Conservation (phyloP, 2,797 vertebrate genomes). For the Cyclura pinguis region DNA sequence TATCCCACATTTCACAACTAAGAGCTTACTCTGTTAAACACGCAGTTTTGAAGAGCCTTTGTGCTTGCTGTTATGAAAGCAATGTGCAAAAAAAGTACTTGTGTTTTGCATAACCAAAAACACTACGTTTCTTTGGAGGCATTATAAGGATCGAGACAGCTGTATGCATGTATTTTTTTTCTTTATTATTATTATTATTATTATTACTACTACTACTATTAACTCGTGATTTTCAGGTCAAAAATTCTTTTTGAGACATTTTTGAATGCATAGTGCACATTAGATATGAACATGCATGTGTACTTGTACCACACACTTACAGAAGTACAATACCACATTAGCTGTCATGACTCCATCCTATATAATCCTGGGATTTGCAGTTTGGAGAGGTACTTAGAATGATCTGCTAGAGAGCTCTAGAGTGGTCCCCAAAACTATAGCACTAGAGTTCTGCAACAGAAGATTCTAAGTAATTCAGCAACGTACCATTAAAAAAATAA, state of each 20-base stretch:
- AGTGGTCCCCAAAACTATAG: too few species aligned
- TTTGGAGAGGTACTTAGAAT: too few species aligned
- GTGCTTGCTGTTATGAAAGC: neutral
- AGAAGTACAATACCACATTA: too few species aligned
- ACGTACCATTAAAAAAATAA: too few species aligned
- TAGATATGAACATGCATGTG: neutral
- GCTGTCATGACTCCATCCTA: too few species aligned
- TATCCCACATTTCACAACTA: neutral
- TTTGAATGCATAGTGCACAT: neutral
- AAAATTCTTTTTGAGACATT: neutral
- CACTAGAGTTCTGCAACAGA: too few species aligned
- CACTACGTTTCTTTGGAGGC: neutral
- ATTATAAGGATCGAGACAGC: neutral
- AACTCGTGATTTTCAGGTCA: neutral
- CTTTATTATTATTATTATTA: neutral
- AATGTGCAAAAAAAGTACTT: neutral
- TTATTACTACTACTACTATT: too few species aligned
- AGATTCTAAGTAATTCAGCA: too few species aligned
- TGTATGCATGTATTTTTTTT: neutral
- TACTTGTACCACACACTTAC: too few species aligned
- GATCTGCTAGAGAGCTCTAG: too few species aligned
- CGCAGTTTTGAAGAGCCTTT: neutral
- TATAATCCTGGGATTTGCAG: too few species aligned
- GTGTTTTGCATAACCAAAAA: neutral
- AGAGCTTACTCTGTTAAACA: neutral